A percentile compares a stretch with the other conserved stretches of the same genome.
These are phyloP conservation scores for Misgurnus mizolepis DNA, from an alignment of 2,113 vertebrate species.

Conservation along the genomic window DNA sequence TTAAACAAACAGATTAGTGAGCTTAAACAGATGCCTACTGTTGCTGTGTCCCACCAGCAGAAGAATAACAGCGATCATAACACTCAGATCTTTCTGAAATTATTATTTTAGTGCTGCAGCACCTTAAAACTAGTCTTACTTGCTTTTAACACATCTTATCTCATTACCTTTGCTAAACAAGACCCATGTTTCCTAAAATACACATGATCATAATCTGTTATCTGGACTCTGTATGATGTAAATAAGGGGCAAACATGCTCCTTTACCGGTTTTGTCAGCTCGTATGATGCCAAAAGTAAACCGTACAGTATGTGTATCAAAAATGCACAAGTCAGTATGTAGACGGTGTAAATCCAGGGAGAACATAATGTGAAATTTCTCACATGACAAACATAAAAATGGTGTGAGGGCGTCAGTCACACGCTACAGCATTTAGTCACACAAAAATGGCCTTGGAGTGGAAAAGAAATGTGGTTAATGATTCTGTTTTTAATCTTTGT, in stretches of 20 bases:
- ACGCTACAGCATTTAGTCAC: not conserved
- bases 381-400: not conserved
- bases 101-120: not conserved
- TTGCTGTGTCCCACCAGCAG: conserved; percentile 20
- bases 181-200: conserved; percentile 6
- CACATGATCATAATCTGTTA: conserved; percentile 29
- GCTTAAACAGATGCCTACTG: conserved; percentile 23
- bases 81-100: not conserved
- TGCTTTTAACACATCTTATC: not conserved
- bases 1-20: conserved; percentile 37
- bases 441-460: conserved; percentile 3
- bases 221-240: conserved; percentile 1
- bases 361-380: conserved; percentile 25
- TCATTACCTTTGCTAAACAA: not conserved
- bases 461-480: not conserved
- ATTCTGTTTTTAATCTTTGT: conserved; percentile 13
- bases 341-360: conserved; percentile 23
- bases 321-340: conserved; percentile 4
- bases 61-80: not conserved
- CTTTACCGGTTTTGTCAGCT: conserved; percentile 37
- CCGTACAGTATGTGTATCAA: not conserved
- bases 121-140: conserved; percentile 19
- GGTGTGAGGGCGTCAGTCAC: not conserved
- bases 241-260: conserved; percentile 37
- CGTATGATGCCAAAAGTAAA: conserved; percentile 5